Evolutionary conservation across 2,797 vertebrate species (phyloP), one percentile per base, ranked within the genome.

Genomic region (Sebastes dallii): DNA sequence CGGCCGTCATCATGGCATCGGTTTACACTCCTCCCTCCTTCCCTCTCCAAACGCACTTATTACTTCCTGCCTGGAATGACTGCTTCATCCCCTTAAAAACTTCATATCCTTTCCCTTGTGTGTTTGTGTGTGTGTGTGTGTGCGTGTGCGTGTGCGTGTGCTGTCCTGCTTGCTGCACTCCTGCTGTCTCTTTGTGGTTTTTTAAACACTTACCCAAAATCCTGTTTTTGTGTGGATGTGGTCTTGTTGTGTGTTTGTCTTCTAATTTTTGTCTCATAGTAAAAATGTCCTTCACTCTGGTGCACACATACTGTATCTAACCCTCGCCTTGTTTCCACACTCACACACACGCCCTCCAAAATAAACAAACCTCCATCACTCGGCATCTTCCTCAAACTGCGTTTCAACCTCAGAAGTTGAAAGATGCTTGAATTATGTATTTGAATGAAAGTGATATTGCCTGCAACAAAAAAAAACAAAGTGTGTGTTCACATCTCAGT

Each of bases 1-100:
- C 95, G 86, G 95, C 95, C 84, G 75, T 74, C 75, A 79, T 59
- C 87, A 67, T 84, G 92, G 94, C 81, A 77, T 92, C 93, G 80
- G 94, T 93, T 96, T 91, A 91, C 91, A 80, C 86, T 68, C 92
- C 91, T 94, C 89, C 91, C 86, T 68, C 92, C 91, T 94, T 90
- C 91, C 93, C 73, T 77, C 72, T 39, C 58, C 39, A 78, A 39
- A 30, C 20, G 54, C 80, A 78, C 75, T 55, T 60, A 64, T 73
- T 54, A 75, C 60, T 59, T 71, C 74, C 84, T 75, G 71, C 80
- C 83, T 82, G 83, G 88, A 91, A 85, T n/a, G n/a, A n/a, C n/a
- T n/a, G n/a, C 69, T 71, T 68, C 66, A 66, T 58, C 32, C 62
- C 30, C 25, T 68, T 39, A 39, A 39, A 12, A 29, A 55, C 66